Percentiles rank a stretch among this genome's conserved stretches.
These are phyloP conservation scores for Drosophila maculinotata DNA, from an alignment of 2,888 invertebrate species.

Conservation along the genomic window DNA sequence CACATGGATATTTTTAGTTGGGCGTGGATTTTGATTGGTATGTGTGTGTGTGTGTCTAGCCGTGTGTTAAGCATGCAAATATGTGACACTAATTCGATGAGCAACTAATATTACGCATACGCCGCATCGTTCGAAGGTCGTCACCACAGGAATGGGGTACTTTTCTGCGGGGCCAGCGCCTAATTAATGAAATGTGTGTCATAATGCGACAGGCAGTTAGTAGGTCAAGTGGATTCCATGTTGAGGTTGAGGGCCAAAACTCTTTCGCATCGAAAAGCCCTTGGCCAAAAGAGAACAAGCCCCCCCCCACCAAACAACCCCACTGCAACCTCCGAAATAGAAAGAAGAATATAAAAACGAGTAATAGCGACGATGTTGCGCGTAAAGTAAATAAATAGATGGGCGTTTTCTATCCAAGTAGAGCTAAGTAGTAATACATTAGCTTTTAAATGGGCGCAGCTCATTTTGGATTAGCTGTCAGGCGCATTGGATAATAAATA, in stretches of 20 bases:
- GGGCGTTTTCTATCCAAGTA: constrained; percentile 61
- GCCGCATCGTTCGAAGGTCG: constrained; percentile 58
- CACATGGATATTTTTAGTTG: constrained; percentile 24
- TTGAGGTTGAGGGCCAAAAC: constrained; percentile 70
- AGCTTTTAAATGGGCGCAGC: constrained; percentile 50
- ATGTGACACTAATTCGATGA: constrained; percentile 62
- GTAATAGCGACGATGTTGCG: constrained; percentile 36
- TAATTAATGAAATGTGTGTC: constrained; percentile 80
- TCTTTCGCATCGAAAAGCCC: constrained; percentile 53
- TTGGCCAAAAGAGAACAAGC: constrained; percentile 52
- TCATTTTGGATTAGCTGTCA: constrained; percentile 30
- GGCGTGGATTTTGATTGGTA: constrained; percentile 36
- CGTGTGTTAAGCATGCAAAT: constrained; percentile 49
- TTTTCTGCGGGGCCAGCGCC: constrained; percentile 46
- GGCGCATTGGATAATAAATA: constrained; percentile 28
- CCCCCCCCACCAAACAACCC: neutral
- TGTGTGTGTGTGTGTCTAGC: constrained; percentile 5
- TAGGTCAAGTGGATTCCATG: constrained; percentile 75
- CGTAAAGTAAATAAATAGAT: constrained; percentile 67
- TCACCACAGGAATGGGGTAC: constrained; percentile 3
- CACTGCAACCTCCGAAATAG: constrained; percentile 1
- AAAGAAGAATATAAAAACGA: constrained; percentile 23
- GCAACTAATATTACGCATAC: constrained; percentile 71
- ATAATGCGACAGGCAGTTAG: constrained; percentile 78
- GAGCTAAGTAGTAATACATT: constrained; percentile 30